Percentiles rank a stretch among this genome's conserved stretches.
Conservation (phyloP, 2,797 vertebrate genomes). For the Sebastes matsubarae region DNA sequence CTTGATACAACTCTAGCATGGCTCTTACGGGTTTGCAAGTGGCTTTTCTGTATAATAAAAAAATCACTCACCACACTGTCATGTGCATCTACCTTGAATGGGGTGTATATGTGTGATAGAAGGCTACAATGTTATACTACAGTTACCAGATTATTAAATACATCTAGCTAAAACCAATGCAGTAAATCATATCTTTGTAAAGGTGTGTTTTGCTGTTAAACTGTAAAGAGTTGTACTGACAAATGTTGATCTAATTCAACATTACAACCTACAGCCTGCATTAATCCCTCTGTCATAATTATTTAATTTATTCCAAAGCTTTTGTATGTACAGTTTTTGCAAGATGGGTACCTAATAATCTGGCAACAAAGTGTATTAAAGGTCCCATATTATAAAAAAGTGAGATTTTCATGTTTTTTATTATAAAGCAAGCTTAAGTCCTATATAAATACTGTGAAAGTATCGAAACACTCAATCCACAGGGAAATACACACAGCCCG, state of each 20-base stretch:
- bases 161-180: neutral
- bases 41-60: slow-evolving; percentile 71
- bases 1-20: slow-evolving; percentile 61
- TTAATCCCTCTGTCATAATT: neutral
- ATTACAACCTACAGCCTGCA: neutral
- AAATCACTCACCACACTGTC: slow-evolving; percentile 55
- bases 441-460: too few species aligned
- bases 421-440: too few species aligned
- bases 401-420: too few species aligned
- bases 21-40: slow-evolving; percentile 66
- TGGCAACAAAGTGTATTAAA: neutral
- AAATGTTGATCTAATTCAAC: neutral
- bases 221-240: neutral
- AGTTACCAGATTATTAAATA: neutral
- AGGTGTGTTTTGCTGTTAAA: neutral
- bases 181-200: neutral
- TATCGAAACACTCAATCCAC: too few species aligned
- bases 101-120: neutral
- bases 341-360: neutral
- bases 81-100: slow-evolving; percentile 19
- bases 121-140: neutral
- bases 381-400: too few species aligned
- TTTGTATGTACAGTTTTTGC: neutral
- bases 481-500: too few species aligned
- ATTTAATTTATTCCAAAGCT: neutral